Evolutionary conservation across 2,888 invertebrate species (phyloP), one percentile per base, ranked within the genome.

Genomic region (Anthoptus insignis): DNA sequence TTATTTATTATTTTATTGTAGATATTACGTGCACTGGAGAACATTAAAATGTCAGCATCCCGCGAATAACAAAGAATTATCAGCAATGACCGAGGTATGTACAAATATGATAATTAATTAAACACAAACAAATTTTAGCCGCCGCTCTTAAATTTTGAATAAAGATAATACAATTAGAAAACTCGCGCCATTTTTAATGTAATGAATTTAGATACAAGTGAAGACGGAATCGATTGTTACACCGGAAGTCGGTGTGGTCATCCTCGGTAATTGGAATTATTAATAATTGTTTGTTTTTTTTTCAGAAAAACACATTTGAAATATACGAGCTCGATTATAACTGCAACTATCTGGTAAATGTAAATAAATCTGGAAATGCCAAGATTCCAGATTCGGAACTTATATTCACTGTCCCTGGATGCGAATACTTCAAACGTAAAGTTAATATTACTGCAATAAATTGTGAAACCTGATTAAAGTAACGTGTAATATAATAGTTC

Each of bases 271-370:
- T 7, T 16, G 0, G 9, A 39, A 16, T 39, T 57, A 37, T 32
- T 53, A 37, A 29, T 29, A 57, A 52, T 7, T 65, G 39, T 64
- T 66, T 76, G n/a, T n/a, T n/a, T 68, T 75, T 65, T 73, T 93
- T 91, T 63, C 86, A 95, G 95, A 86, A 87, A 76, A 85, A 91
- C 1, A 84, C 89, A 24, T 94, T 94, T 71, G 94, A 95, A 75
- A 84, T 95, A 29, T 94, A 94, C 75, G 94, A 95, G 75, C 79
- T 95, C 58, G 91, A 94, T 60, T 95, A 94, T 75, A 87, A 91
- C 65, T 95, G 95, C 84, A 91, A 88, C 70, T 95, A 95, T 76
- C 82, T 86, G 73, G 93, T 95, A 7, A 92, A 91, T 68, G 93
- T 95, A 0, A 93, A 93, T 72, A 91, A 76, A 58, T 78, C 85